phyloP scores from a whole-genome alignment of 2,888 invertebrate genomes.

The Imbricaverruca yamaguchii region DNA sequence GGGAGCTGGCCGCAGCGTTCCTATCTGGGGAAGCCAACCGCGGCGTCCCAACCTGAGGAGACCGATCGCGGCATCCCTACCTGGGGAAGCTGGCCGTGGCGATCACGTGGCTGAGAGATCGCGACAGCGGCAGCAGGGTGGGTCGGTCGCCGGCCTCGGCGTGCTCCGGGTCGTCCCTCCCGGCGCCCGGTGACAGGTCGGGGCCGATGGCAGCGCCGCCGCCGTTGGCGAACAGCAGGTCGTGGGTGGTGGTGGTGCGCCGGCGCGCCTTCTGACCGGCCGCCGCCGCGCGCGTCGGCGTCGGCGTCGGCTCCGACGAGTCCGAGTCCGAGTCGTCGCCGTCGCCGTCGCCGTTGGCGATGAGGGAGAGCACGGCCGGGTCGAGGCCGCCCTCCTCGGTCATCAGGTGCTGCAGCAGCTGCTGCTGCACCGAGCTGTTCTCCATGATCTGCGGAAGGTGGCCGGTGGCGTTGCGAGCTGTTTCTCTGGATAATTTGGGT shows the following conservation, averaged over 20 bases:
- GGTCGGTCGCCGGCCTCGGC: neutral
- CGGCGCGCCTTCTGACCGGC: constrained; percentile 51
- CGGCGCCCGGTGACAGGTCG: constrained; percentile 33
- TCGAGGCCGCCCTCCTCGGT: constrained; percentile 44
- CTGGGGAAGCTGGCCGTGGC: neutral
- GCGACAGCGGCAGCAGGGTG: neutral
- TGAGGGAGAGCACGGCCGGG: neutral
- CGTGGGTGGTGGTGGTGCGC: constrained; percentile 58
- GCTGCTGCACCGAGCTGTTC: constrained; percentile 57
- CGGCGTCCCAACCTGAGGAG: neutral
- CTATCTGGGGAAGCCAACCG: neutral
- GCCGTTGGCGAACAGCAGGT: constrained; percentile 55
- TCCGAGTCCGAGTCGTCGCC: neutral
- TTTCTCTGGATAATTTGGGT: no score
- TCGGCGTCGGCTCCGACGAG: neutral
- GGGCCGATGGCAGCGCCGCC: constrained; percentile 54
- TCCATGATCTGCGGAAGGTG: constrained; percentile 41
- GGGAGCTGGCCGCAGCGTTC: neutral
- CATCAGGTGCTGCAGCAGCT: constrained; percentile 65
- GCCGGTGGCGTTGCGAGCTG: no score
- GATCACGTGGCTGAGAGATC: constrained; percentile 8
- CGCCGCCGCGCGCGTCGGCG: neutral
- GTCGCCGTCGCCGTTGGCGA: neutral
- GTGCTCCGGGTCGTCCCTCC: neutral
- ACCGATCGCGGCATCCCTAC: neutral